phyloP scores from a whole-genome alignment of 1,140 invertebrate species.

The Orius laevigatus region DNA sequence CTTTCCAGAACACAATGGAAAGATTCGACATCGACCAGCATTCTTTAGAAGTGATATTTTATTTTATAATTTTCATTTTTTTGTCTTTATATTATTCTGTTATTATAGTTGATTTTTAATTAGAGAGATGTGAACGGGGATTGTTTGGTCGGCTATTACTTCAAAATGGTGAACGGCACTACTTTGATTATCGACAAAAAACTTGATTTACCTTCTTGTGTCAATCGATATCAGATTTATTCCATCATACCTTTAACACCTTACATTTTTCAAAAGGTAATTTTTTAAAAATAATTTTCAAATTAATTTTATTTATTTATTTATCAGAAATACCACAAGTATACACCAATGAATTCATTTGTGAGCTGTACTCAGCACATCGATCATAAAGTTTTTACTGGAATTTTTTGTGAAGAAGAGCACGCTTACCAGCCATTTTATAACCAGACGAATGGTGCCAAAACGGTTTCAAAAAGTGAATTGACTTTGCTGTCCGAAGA shows the following conservation, averaged over 20 bases:
- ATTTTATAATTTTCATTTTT: too few species aligned
- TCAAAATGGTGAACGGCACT: conserved; percentile 48
- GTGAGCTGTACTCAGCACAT: conserved; percentile 29
- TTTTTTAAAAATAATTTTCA: conserved; percentile 15
- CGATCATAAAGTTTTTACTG: conserved; percentile 60
- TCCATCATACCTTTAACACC: conserved; percentile 61
- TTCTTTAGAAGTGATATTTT: too few species aligned
- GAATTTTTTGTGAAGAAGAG: conserved; percentile 49
- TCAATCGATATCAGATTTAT: conserved; percentile 52
- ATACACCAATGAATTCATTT: conserved; percentile 20
- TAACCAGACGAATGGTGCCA: conserved; percentile 39
- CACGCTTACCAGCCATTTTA: conserved; percentile 65
- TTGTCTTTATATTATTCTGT: too few species aligned
- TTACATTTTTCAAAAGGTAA: conserved; percentile 52
- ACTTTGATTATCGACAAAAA: conserved; percentile 59
- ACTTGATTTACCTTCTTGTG: conserved; percentile 48
- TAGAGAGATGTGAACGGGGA: conserved; percentile 60
- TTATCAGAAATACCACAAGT: conserved; percentile 32
- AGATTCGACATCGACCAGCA: too few species aligned
- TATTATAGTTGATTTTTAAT: conserved; percentile 14
- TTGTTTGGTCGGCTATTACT: conserved; percentile 53
- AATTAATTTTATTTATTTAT: background rate
- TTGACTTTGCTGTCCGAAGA: conserved; percentile 36
- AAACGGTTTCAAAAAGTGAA: conserved; percentile 41
- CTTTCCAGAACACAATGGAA: too few species aligned